Base-by-base conservation (phyloP, 2,113 vertebrate genomes). In the Albula goreensis region DNA sequence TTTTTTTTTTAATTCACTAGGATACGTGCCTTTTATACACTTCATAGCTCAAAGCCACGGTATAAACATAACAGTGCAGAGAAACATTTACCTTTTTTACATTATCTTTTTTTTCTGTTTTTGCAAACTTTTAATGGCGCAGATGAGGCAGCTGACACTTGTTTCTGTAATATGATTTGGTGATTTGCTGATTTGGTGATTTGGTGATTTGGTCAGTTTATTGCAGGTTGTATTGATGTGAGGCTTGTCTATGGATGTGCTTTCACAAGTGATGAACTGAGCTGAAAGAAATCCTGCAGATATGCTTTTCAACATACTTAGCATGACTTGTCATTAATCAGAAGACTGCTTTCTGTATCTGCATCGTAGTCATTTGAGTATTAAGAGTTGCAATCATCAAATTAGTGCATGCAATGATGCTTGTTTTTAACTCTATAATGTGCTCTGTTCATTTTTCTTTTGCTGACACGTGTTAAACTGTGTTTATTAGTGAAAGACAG, bases 401-500 rank as follows among this genome's bases (percentile, higher is more conserved):
- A 41, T 41, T 41, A 41, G 31, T 41, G 31, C 31, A 41, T 41
- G 31, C 31, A 41, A 41, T 41, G 31, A 41, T 41, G 31, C 31
- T 41, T 41, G 31, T 41, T 41, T 41, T 41, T 41, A 41, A 41
- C 31, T 41, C 31, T 41, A 41, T 41, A 41, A 41, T 49, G 31
- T 49, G 3, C 49, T 49, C 13, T 49, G 10, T 2, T 48, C 50
- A 78, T 78, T 78, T 22, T 41, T 51, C 50, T 57, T 77, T 85
- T 78, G 74, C 74, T 78, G 83, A 53, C 50, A 53, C n/a, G 25
- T 78, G 78, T 85, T 41, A 17, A 52, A 80, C 90, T 87, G 84
- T 88, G 91, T 93, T 92, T 93, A 95, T 95, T 94, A 94, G 95
- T 9, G 94, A 93, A 78, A 92, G 60, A 93, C 92, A 93, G 84